Evolutionary conservation across 2,797 vertebrate genomes (phyloP).

Genomic region (Yasuhikotakia modesta): DNA sequence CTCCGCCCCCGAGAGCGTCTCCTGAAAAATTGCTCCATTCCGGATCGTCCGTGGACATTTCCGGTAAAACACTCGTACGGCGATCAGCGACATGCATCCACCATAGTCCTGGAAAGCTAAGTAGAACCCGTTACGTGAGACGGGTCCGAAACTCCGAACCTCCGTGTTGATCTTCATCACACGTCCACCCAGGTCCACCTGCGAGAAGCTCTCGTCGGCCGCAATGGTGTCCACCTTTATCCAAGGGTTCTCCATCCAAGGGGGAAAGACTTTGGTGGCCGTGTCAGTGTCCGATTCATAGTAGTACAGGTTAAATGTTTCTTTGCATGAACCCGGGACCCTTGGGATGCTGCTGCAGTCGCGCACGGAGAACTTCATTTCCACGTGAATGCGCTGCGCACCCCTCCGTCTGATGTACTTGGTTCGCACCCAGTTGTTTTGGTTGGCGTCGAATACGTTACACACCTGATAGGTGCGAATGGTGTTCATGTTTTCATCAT

Average conservation of each 20-base stretch:
- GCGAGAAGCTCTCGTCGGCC: conserved; percentile 95
- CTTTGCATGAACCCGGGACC: conserved; percentile 96
- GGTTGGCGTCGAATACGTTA: conserved; percentile 95
- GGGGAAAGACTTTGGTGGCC: conserved; percentile 87
- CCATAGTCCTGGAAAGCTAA: conserved; percentile 90
- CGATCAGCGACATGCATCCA: conserved; percentile 97
- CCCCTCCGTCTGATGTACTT: conserved; percentile 93
- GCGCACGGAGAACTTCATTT: conserved; percentile 98
- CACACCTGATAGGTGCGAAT: conserved; percentile 99
- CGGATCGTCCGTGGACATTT: conserved; percentile 92
- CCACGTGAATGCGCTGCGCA: conserved; percentile 94
- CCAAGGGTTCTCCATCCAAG: conserved; percentile 99
- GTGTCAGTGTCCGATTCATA: conserved; percentile 90
- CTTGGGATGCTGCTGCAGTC: conserved; percentile 98
- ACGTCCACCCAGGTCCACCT: conserved; percentile 93
- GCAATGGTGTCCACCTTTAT: conserved; percentile 98
- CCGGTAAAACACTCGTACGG: conserved; percentile 93
- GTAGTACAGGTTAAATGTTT: conserved; percentile 98
- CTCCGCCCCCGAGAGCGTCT: conserved; percentile 94
- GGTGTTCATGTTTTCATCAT: conserved; percentile 99
- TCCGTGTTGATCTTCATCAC: conserved; percentile 99
- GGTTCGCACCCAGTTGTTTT: conserved; percentile 98
- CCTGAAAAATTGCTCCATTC: conserved; percentile 92
- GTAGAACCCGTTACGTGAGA: conserved; percentile 89
- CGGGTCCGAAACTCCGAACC: conserved; percentile 93